Percentiles rank a stretch among this genome's conserved stretches.
Evolutionary conservation across 1,140 invertebrate species (phyloP).

Genomic region (Drosophila elegans): DNA sequence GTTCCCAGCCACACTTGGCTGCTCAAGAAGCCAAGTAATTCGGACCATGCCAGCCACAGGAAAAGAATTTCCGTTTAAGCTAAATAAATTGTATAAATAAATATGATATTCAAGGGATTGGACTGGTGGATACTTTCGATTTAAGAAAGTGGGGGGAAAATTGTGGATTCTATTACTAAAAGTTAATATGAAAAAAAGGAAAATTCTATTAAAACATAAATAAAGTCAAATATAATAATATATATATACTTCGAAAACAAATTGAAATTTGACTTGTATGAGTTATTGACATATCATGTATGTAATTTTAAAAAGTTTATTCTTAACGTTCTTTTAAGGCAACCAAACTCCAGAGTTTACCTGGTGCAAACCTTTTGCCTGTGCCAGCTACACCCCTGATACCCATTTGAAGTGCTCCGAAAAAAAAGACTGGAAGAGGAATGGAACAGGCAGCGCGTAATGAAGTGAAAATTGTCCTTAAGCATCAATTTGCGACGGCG

Average conservation of each 20-base stretch:
- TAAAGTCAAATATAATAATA: no score
- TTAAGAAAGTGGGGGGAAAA: not conserved
- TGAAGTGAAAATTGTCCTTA: constrained; percentile 85
- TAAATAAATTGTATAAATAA: not conserved
- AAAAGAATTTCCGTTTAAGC: constrained; percentile 29
- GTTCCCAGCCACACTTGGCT: constrained; percentile 50
- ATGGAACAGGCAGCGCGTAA: constrained; percentile 56
- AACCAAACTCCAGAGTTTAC: not conserved
- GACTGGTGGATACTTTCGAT: not conserved
- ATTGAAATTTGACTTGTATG: no score
- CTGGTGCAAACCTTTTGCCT: not conserved
- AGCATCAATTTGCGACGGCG: constrained; percentile 79
- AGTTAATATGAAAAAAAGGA: no score
- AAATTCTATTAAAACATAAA: no score
- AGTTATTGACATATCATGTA: no score
- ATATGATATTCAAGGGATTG: not conserved
- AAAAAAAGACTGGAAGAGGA: constrained; percentile 8
- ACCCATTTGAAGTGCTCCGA: constrained; percentile 36
- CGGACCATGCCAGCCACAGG: constrained; percentile 9
- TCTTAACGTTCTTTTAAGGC: not conserved
- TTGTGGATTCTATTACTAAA: no score
- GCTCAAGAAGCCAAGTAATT: constrained; percentile 30
- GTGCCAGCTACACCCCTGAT: constrained; percentile 24
- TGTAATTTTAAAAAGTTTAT: no score
- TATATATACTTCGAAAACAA: no score